Evolutionary conservation across 2,797 vertebrate genomes (phyloP), one percentile per base, ranked within the genome.

Genomic region (Glyptemys insculpta): DNA sequence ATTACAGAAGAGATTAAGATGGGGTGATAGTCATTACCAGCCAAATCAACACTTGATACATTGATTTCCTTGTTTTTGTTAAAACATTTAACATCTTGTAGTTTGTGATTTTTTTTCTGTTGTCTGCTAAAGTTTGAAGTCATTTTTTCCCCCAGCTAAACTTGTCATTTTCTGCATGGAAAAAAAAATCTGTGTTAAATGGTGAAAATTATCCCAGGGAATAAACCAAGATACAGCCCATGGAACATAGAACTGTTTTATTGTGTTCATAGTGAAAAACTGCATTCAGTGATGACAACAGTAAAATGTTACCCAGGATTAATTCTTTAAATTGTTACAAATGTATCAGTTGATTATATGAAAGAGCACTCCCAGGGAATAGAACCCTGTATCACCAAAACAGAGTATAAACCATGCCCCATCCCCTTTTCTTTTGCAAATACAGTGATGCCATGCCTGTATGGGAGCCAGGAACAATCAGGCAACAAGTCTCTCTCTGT

Each of bases 11-110:
- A 87, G 21, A 59, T 0, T 23, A 53, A 10, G 15, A 12, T 16
- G 52, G 37, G 34, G 10, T 18, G 7, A 44, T 6, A 2, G 62
- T 8, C 18, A 59, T 91, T n/a, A 80, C 14, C 88, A 54, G 50
- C 8, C 50, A 68, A 15, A 0, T 0, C n/a, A 88, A 8, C 1
- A 10, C 12, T 59, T 29, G 23, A 68, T 52, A 86, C 9, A 86
- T 54, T 0, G 0, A 34, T 25, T 85, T 85, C 1, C 8, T 37
- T 1, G 14, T 0, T 0, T 6, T 12, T 79, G 52, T 79, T 11
- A 34, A 25, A 92, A 62, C 1, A 52, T 47, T 34, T 76, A 59
- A 16, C 5, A 23, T 91, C 83, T 92, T 50, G 34, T 72, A 12
- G 5, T 44, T 12, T 90, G 14, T 52, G n/a, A 3, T 8, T 74